These are phyloP conservation scores for Temnothorax unifasciatus DNA, from an alignment of 2,888 invertebrate species.

Conservation along the genomic window DNA sequence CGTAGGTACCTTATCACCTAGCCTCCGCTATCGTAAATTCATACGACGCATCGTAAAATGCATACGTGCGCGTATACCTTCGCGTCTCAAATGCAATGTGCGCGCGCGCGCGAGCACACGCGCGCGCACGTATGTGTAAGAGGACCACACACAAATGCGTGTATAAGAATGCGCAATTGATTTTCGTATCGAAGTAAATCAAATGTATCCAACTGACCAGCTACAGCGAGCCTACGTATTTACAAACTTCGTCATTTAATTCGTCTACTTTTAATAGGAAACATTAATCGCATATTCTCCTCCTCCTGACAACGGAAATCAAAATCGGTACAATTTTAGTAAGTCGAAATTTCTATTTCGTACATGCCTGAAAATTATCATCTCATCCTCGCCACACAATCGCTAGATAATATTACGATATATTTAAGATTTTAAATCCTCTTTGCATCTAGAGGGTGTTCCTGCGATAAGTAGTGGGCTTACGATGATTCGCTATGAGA, in stretches of 20 bases:
- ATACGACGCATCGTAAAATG: conserved; percentile 40
- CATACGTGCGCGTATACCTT: conserved; percentile 18
- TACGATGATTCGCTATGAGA: conserved; percentile 6
- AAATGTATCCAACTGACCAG: conserved; percentile 82
- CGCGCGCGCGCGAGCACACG: neutral
- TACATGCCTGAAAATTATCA: neutral
- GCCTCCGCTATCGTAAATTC: conserved; percentile 74
- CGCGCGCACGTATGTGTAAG: conserved; percentile 8
- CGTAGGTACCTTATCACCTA: conserved; percentile 80
- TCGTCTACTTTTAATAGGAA: conserved; percentile 76
- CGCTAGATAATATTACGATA: neutral
- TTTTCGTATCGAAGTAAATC: conserved; percentile 44
- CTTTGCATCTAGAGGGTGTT: neutral
- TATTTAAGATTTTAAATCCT: neutral
- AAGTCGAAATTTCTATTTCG: neutral
- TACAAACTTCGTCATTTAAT: conserved; percentile 74
- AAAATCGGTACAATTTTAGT: conserved; percentile 17
- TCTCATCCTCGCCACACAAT: neutral
- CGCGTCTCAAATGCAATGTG: conserved; percentile 21
- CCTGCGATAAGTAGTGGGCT: neutral
- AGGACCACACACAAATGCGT: conserved; percentile 1
- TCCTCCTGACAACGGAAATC: conserved; percentile 3
- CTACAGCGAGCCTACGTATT: conserved; percentile 81
- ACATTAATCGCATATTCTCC: conserved; percentile 72
- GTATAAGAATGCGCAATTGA: conserved; percentile 34